Conservation (phyloP, 35 echinoderm and acorn worm genomes). For the Ophioderma brevispina region DNA sequence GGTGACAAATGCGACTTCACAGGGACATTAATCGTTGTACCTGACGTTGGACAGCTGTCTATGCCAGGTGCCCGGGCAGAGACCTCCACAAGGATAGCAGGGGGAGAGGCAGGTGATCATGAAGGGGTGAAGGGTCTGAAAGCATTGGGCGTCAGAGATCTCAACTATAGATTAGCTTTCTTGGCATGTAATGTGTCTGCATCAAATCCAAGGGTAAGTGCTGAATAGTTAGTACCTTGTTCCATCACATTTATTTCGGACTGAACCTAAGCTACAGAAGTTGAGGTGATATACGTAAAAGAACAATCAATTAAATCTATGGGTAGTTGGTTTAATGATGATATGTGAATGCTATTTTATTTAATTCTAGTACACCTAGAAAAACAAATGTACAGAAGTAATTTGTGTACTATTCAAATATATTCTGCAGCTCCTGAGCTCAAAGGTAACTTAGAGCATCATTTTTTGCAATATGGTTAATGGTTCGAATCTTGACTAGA, state of each 20-base stretch:
- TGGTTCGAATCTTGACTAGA: no score
- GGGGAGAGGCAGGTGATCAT: constrained; percentile 70
- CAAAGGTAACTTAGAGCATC: no score
- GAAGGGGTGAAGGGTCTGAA: constrained; percentile 92
- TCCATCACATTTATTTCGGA: neutral
- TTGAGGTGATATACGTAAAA: no score
- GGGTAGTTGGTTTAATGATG: no score
- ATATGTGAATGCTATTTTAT: no score
- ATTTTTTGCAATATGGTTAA: no score
- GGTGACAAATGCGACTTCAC: constrained; percentile 99
- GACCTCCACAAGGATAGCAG: constrained; percentile 62
- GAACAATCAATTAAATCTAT: neutral
- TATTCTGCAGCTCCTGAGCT: no score
- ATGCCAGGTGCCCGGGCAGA: constrained; percentile 94
- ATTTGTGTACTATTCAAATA: no score
- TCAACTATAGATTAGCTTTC: constrained; percentile 91
- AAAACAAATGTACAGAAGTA: no score
- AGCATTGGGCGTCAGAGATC: constrained; percentile 88
- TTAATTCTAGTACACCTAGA: no score
- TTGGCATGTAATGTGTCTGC: constrained; percentile 86
- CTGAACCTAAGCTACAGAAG: neutral
- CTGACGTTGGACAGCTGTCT: constrained; percentile 87
- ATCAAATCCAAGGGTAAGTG: constrained; percentile 92
- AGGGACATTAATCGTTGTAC: constrained; percentile 96
- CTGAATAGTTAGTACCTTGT: no score